phyloP scores from a whole-genome alignment of 2,888 invertebrate genomes.

The Drosophila infuscata region DNA sequence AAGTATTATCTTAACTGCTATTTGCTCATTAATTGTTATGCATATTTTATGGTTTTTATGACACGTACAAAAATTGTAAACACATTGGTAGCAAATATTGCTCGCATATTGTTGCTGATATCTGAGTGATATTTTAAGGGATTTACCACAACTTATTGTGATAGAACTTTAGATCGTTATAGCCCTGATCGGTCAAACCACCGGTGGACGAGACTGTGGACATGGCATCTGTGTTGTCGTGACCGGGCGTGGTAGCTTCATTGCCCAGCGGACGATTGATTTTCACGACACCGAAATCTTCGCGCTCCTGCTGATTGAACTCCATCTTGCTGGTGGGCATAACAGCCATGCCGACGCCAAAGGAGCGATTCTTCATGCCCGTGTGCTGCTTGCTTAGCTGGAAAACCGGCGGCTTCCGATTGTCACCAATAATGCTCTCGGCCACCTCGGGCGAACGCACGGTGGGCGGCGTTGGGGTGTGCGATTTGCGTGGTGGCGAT shows the following conservation, averaged over 20 bases:
- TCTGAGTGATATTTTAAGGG: not conserved
- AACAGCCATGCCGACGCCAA: slow-evolving; percentile 84
- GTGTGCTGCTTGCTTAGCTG: slow-evolving; percentile 84
- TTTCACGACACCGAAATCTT: slow-evolving; percentile 84
- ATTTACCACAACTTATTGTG: slow-evolving; percentile 91
- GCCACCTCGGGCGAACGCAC: slow-evolving; percentile 58
- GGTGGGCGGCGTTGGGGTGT: slow-evolving; percentile 57
- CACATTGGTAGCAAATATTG: slow-evolving; percentile 44
- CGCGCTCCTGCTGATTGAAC: slow-evolving; percentile 83
- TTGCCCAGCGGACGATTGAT: slow-evolving; percentile 82
- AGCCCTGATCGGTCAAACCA: slow-evolving; percentile 88
- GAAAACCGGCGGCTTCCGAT: slow-evolving; percentile 76
- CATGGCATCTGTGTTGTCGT: slow-evolving; percentile 82
- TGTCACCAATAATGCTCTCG: slow-evolving; percentile 72
- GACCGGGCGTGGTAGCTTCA: slow-evolving; percentile 65
- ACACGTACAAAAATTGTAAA: slow-evolving; percentile 63
- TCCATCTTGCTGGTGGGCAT: slow-evolving; percentile 85
- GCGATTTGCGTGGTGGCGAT: slow-evolving; percentile 44
- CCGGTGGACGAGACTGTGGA: slow-evolving; percentile 83
- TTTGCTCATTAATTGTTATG: slow-evolving; percentile 49
- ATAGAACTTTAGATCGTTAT: slow-evolving; percentile 91
- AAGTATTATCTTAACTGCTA: slow-evolving; percentile 53
- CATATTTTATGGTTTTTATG: slow-evolving; percentile 37
- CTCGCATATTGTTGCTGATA: slow-evolving; percentile 26
- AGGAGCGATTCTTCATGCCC: slow-evolving; percentile 85